Conservation (phyloP, 2,113 vertebrate genomes). For the Lathamus discolor region DNA sequence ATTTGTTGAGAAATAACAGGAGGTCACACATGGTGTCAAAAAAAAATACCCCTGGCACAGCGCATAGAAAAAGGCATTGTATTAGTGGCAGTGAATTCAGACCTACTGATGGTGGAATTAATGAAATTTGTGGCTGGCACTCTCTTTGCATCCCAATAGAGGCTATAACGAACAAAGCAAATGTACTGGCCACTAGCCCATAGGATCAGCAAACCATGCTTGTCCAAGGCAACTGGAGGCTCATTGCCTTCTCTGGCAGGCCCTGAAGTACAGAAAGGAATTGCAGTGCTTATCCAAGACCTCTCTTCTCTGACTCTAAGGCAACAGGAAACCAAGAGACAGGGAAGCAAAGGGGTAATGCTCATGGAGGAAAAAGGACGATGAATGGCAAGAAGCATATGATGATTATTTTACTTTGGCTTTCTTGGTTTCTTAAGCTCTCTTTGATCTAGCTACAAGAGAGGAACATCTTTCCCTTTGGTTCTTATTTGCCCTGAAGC, state of each 20-base stretch:
- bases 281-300: background rate
- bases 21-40: constrained; percentile 68
- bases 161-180: constrained; percentile 41
- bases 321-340: background rate
- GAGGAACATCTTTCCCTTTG: background rate
- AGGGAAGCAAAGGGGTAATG: background rate
- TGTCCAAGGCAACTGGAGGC: constrained; percentile 8
- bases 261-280: background rate
- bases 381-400: background rate
- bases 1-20: constrained; percentile 72
- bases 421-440: background rate
- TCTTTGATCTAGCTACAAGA: background rate
- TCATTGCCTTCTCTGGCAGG: constrained; percentile 3
- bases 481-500: background rate
- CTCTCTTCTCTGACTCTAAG: background rate
- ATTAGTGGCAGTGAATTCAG: constrained; percentile 70
- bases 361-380: background rate
- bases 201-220: constrained; percentile 5
- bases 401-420: background rate
- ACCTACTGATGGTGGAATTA: constrained; percentile 74
- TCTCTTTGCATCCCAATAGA: background rate
- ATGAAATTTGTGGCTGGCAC: constrained; percentile 67
- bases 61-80: constrained; percentile 71
- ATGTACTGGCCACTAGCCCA: constrained; percentile 43
- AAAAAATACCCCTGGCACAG: constrained; percentile 63